phyloP scores from a whole-genome alignment of 2,113 vertebrate genomes.

The Hippocampus comes region DNA sequence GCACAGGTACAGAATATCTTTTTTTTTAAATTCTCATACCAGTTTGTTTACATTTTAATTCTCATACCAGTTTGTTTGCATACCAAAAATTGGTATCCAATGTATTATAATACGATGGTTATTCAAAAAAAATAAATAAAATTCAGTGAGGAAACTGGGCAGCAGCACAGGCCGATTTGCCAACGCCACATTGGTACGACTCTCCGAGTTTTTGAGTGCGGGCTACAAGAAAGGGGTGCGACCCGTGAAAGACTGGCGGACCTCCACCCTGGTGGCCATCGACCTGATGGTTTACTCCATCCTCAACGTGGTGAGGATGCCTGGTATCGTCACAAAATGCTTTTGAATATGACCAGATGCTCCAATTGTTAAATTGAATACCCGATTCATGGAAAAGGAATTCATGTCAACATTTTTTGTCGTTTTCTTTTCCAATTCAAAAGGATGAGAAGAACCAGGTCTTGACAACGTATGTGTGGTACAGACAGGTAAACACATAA shows the following conservation, averaged over 20 bases:
- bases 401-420: not conserved
- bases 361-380: not conserved
- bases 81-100: not conserved
- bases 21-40: not conserved
- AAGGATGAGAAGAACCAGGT: constrained; percentile 99
- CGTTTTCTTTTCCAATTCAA: not conserved
- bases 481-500: constrained; percentile 81
- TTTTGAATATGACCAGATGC: not conserved
- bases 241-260: constrained; percentile 88
- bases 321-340: not conserved
- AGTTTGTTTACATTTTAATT: not conserved
- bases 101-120: not conserved
- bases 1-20: constrained; percentile 50
- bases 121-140: not conserved
- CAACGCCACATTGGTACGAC: constrained; percentile 76
- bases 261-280: constrained; percentile 82
- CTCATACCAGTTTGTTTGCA: not conserved
- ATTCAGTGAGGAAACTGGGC: constrained; percentile 59
- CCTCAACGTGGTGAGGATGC: constrained; percentile 84
- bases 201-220: constrained; percentile 76
- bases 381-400: not conserved
- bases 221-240: constrained; percentile 86
- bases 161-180: constrained; percentile 34
- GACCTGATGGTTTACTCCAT: constrained; percentile 97
- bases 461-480: constrained; percentile 96